Evolutionary conservation across 1,140 invertebrate genomes (phyloP).

Genomic region (Oryzaephilus surinamensis): DNA sequence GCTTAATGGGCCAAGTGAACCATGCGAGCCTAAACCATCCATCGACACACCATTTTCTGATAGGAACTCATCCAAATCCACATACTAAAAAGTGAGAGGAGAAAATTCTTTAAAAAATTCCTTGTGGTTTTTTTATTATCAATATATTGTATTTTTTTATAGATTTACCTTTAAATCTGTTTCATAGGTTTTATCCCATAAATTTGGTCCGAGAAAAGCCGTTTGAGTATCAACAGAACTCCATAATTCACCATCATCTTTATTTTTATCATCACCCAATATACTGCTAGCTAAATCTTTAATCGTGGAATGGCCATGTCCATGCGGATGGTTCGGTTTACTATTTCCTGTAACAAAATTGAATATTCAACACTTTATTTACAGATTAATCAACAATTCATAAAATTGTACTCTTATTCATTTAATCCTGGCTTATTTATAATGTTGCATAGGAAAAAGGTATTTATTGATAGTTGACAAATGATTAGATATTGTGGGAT

Average conservation of each 20-base stretch:
- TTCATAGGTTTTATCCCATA: conserved; percentile 92
- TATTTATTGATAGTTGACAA: no score
- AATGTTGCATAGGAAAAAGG: no score
- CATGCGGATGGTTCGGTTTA: conserved; percentile 34
- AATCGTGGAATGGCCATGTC: conserved; percentile 33
- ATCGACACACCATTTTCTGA: conserved; percentile 84
- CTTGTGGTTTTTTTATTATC: background rate
- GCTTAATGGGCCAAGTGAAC: conserved; percentile 41
- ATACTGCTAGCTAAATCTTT: conserved; percentile 34
- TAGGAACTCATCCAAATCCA: conserved; percentile 93
- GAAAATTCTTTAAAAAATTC: conserved; percentile 2
- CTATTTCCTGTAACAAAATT: conserved; percentile 33
- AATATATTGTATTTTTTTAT: background rate
- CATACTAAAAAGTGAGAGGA: conserved; percentile 59
- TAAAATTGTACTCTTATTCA: no score
- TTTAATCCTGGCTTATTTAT: no score
- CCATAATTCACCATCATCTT: conserved; percentile 77
- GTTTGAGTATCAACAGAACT: conserved; percentile 76
- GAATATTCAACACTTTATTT: background rate
- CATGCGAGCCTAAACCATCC: conserved; percentile 52
- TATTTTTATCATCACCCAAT: conserved; percentile 56
- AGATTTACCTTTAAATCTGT: conserved; percentile 80
- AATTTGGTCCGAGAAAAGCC: conserved; percentile 85
- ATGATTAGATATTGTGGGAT: no score
- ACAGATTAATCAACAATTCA: no score